phyloP scores from a whole-genome alignment of 1,140 invertebrate genomes.

The Zaprionus capensis region DNA sequence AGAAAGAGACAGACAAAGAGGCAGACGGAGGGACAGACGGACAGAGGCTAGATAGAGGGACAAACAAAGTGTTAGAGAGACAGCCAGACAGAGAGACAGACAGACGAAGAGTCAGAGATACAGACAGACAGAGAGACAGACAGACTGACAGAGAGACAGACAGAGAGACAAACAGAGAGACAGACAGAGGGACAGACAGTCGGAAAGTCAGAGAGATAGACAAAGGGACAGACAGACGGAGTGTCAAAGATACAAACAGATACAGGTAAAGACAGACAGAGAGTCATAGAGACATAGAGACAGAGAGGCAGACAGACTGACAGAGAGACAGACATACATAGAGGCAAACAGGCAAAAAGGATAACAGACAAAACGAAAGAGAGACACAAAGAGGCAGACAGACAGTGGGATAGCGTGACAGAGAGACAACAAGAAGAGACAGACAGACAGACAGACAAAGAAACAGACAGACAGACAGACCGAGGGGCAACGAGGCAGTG shows the following conservation, averaged over 20 bases:
- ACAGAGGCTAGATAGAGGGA: background rate
- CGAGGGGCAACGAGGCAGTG: background rate
- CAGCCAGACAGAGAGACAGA: conserved; percentile 19
- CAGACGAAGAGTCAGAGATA: background rate
- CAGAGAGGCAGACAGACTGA: conserved; percentile 22
- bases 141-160: conserved; percentile 16
- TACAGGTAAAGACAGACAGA: conserved; percentile 18
- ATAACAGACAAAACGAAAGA: too few relatives aligned
- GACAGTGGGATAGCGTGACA: too few relatives aligned
- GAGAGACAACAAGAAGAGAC: too few relatives aligned
- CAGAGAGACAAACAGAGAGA: conserved; percentile 21
- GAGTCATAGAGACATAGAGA: background rate
- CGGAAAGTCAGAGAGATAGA: conserved; percentile 1
- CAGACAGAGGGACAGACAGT: conserved; percentile 6
- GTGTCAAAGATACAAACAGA: conserved; percentile 5
- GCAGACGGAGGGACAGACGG: conserved; percentile 9
- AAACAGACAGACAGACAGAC: background rate
- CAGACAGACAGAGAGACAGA: conserved; percentile 12
- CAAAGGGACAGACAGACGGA: background rate
- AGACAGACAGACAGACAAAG: too few relatives aligned
- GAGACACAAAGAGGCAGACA: too few relatives aligned
- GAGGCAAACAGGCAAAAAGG: background rate
- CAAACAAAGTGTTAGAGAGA: conserved; percentile 5
- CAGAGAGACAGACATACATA: background rate
- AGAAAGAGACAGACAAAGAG: conserved; percentile 25